Percentiles rank a stretch among this genome's conserved stretches.
These are phyloP conservation scores for Pammene aurita DNA, from an alignment of 2,888 invertebrate species.

Conservation along the genomic window DNA sequence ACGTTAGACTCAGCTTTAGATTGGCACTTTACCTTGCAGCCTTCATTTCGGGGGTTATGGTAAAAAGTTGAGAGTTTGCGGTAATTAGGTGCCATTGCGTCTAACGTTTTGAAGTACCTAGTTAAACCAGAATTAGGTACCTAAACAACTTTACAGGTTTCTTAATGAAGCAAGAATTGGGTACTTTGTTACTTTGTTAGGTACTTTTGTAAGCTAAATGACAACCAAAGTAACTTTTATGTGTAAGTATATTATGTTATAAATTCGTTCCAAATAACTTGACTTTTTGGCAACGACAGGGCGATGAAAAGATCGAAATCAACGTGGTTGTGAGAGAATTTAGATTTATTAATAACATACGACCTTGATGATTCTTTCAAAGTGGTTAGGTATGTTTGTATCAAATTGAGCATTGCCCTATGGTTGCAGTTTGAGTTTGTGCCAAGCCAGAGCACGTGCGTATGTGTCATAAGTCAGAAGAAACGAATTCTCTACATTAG, in stretches of 20 bases:
- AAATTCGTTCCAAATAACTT: not conserved
- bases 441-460: conserved; percentile 67
- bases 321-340: conserved; percentile 44
- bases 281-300: conserved; percentile 32
- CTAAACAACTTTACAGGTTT: not conserved
- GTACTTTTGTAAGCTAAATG: not conserved
- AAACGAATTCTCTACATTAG: conserved; percentile 9
- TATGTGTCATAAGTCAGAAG: conserved; percentile 22
- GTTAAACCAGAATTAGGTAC: not conserved
- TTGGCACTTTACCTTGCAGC: conserved; percentile 31
- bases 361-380: conserved; percentile 49
- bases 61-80: conserved; percentile 29
- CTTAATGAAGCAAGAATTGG: not conserved
- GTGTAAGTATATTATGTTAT: conserved; percentile 19
- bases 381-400: conserved; percentile 26
- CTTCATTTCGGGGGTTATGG: conserved; percentile 23
- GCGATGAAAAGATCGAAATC: conserved; percentile 31
- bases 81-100: conserved; percentile 6
- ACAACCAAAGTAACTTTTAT: not conserved
- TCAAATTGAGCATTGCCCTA: conserved; percentile 49
- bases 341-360: conserved; percentile 51
- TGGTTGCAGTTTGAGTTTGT: conserved; percentile 58
- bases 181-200: too few relatives aligned
- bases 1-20: conserved; percentile 37
- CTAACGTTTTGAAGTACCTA: conserved; percentile 19